Percentiles rank a stretch among this genome's conserved stretches.
Evolutionary conservation across 2,113 vertebrate genomes (phyloP).

Genomic region (Larimichthys polyactis): DNA sequence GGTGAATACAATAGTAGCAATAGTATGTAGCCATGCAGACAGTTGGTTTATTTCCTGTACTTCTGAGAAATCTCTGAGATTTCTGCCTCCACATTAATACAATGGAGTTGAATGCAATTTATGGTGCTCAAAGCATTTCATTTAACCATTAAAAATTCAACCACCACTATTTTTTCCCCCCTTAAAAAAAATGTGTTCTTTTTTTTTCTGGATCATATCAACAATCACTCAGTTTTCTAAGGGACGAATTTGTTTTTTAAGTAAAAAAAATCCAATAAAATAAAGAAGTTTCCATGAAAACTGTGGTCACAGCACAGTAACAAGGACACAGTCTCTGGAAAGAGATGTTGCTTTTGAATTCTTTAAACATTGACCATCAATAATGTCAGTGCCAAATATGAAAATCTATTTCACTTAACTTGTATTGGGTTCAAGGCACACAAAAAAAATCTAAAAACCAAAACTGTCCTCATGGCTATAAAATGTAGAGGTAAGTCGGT

Average conservation of each 20-base stretch:
- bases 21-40: background rate
- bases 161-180: background rate
- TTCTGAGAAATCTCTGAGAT: constrained; percentile 8
- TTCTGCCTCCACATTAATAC: background rate
- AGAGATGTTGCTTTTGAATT: background rate
- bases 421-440: background rate
- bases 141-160: background rate
- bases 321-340: constrained; percentile 19
- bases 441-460: background rate
- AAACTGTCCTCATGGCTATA: background rate
- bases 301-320: background rate
- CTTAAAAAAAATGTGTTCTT: background rate
- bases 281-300: background rate
- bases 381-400: background rate
- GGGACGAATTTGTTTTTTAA: background rate
- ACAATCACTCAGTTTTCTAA: background rate
- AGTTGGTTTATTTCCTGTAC: background rate
- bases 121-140: background rate
- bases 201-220: background rate
- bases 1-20: background rate
- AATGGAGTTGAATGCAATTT: background rate
- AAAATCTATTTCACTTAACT: background rate
- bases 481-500: background rate
- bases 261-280: background rate
- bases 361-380: background rate